Evolutionary conservation across 2,797 vertebrate genomes (phyloP), one percentile per base, ranked within the genome.

Genomic region (Tolypeutes matacus): DNA sequence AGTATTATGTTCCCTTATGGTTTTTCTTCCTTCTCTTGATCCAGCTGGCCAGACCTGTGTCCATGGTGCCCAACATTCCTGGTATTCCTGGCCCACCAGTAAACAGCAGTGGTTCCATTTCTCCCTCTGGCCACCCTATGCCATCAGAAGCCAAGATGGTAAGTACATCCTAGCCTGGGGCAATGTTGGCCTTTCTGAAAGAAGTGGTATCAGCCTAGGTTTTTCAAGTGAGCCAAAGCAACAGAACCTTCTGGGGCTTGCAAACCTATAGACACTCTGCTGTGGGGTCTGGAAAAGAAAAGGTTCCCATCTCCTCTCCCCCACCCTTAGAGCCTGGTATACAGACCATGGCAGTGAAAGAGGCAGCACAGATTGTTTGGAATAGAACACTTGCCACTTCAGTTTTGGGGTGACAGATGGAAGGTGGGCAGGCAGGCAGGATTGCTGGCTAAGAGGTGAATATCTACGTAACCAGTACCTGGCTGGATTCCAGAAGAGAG

Each of bases 101-200:
- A 97, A 99, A 99, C 97, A 99, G 98, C 98, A 99, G 99, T 98
- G 99, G 98, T 49, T 99, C 99, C 27, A 98, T 99, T 93, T 99
- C 99, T 27, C 99, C 99, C 6, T 99, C 99, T 29, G 99, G 99
- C 90, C 99, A 99, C 97, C 99, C 98, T 81, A 97, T 98, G 95
- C 99, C 99, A 98, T 99, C 99, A 3, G 99, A 99, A 98, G 99
- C 99, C 97, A 99, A 99, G 98, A 99, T 99, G 99, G 99, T 99
- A 97, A 99, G 99, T 97, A 93, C 2, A 94, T 82, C 85, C 42
- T 49, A 80, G 60, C 62, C 87, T 64, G 5, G 67, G 53, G 70
- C 34, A 77, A 6, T 62, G 34, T n/a, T 93, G 70, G 67, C 56
- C 60, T 73, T 87, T 92, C 62, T 77, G 21, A 93, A 90, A 92